A percentile compares a stretch with the other conserved stretches of the same genome.
These are phyloP conservation scores for Heliconius hortense DNA, from an alignment of 2,888 invertebrate genomes.

Conservation along the genomic window DNA sequence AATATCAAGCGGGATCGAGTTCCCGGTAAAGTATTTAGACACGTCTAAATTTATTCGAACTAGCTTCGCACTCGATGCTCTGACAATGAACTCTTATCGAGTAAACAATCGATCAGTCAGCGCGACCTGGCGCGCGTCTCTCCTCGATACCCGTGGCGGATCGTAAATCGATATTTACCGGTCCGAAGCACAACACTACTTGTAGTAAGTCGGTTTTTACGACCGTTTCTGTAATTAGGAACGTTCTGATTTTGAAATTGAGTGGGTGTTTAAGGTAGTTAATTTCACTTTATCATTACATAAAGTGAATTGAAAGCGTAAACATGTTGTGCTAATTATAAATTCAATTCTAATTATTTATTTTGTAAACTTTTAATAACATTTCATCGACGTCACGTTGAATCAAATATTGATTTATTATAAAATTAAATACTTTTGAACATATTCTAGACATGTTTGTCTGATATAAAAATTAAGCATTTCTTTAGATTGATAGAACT, in stretches of 20 bases:
- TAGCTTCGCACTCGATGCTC: conserved; percentile 71
- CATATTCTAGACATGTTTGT: too few species aligned
- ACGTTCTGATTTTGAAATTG: conserved; percentile 54
- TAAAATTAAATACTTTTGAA: not conserved
- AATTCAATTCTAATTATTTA: not conserved
- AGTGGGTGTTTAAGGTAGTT: conserved; percentile 35
- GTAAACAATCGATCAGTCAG: conserved; percentile 75
- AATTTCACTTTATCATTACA: conserved; percentile 21
- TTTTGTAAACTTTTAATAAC: not conserved
- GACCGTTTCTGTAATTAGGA: conserved; percentile 64
- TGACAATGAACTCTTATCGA: conserved; percentile 78
- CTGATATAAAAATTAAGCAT: too few species aligned
- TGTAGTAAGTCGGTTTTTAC: conserved; percentile 67
- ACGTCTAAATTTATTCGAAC: conserved; percentile 71
- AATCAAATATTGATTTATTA: not conserved
- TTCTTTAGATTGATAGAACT: too few species aligned
- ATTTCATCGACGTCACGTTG: too few species aligned
- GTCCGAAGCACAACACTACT: conserved; percentile 63
- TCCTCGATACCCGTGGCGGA: conserved; percentile 66
- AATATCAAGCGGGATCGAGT: conserved; percentile 52
- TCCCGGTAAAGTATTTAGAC: conserved; percentile 63
- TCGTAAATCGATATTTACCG: conserved; percentile 73
- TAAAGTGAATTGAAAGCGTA: conserved; percentile 18
- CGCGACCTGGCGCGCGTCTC: conserved; percentile 71
- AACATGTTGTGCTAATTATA: conserved; percentile 13